Conservation (phyloP, 2,797 vertebrate genomes). For the Dermochelys coriacea region DNA sequence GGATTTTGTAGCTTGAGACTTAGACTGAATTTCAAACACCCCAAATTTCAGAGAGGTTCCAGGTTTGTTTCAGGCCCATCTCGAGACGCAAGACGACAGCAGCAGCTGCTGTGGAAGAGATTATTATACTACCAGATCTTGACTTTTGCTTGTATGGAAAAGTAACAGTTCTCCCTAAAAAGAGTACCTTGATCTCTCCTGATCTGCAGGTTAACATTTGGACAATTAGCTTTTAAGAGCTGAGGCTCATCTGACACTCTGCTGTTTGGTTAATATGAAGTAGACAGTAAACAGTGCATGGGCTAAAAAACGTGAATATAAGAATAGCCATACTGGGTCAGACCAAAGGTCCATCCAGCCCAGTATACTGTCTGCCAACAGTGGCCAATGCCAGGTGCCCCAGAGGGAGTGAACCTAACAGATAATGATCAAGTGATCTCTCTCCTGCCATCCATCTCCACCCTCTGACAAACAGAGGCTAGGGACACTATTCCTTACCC, state of each 20-base stretch:
- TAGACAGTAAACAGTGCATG: conserved; percentile 19
- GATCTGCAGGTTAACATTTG: background rate
- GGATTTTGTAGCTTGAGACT: too few relatives aligned
- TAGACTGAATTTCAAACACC: background rate
- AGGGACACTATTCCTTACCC: too few relatives aligned
- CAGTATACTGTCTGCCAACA: too few relatives aligned
- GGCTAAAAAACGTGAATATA: background rate
- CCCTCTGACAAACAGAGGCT: too few relatives aligned
- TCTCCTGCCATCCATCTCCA: too few relatives aligned
- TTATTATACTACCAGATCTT: background rate
- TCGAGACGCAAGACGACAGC: background rate
- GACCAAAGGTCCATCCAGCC: too few relatives aligned
- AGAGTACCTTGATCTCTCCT: background rate
- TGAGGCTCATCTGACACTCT: background rate
- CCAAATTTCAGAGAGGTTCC: background rate
- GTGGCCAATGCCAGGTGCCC: too few relatives aligned
- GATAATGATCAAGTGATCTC: too few relatives aligned
- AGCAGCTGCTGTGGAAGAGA: background rate
- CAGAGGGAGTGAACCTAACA: too few relatives aligned
- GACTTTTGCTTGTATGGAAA: background rate
- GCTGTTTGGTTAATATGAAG: background rate
- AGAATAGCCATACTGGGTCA: too few relatives aligned
- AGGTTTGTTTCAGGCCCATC: background rate
- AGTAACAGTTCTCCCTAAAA: background rate
- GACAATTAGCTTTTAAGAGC: background rate